Evolutionary conservation across 2,797 vertebrate genomes (phyloP).

Genomic region (Streptopelia turtur): DNA sequence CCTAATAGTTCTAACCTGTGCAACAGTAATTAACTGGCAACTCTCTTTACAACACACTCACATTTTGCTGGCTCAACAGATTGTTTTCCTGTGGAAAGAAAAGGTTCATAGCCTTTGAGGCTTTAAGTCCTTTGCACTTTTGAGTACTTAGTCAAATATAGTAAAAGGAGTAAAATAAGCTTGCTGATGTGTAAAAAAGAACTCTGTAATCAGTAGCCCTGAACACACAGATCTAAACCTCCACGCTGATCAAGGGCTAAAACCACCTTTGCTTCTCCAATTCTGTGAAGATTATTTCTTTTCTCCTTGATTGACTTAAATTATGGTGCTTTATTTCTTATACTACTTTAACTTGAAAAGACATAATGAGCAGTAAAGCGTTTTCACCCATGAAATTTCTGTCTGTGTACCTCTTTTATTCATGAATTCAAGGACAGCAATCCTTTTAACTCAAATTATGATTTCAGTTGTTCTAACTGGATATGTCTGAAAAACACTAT

Average conservation of each 20-base stretch:
- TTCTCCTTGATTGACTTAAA: slow-evolving; percentile 69
- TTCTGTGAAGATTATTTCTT: neutral
- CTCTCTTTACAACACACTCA: neutral
- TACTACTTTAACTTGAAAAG: slow-evolving; percentile 46
- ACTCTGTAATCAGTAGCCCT: neutral
- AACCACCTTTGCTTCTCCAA: neutral
- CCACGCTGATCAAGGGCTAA: neutral
- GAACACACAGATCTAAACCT: neutral
- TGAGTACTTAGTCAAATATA: neutral
- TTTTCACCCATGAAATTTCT: slow-evolving; percentile 67
- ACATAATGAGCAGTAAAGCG: slow-evolving; percentile 59
- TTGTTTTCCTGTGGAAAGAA: neutral
- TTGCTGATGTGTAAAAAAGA: neutral
- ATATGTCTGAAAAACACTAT: neutral
- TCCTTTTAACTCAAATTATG: slow-evolving; percentile 37
- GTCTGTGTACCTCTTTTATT: slow-evolving; percentile 40
- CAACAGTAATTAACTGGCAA: neutral
- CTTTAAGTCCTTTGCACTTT: neutral
- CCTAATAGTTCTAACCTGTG: neutral
- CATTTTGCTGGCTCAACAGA: neutral
- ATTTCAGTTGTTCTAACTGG: neutral
- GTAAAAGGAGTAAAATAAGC: neutral
- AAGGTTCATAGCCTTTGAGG: neutral
- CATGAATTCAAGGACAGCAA: slow-evolving; percentile 52
- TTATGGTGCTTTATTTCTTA: slow-evolving; percentile 53